phyloP scores from a whole-genome alignment of 2,888 invertebrate genomes.

The Agriopis marginaria region DNA sequence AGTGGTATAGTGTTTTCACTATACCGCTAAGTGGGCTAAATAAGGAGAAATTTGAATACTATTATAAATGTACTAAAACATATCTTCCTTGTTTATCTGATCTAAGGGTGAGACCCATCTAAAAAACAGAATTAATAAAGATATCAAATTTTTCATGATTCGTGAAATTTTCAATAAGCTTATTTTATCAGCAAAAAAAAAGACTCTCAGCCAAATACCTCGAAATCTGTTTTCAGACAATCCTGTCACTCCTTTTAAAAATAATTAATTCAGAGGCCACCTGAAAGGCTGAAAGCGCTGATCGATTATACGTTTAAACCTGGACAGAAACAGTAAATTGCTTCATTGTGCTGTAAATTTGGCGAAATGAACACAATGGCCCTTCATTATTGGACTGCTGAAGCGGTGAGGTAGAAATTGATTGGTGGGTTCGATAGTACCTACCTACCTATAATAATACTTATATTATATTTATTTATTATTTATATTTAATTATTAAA shows the following conservation, averaged over 20 bases:
- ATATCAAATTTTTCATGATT: no score
- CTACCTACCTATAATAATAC: no score
- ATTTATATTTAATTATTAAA: no score
- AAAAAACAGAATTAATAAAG: no score
- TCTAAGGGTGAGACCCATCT: no score
- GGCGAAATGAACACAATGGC: conserved; percentile 36
- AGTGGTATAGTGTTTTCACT: no score
- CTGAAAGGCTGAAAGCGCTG: conserved; percentile 33
- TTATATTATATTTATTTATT: no score
- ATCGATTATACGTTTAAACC: conserved; percentile 35
- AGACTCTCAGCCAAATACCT: neutral
- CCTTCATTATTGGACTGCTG: conserved; percentile 34
- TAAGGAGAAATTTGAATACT: no score
- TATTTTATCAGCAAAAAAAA: neutral
- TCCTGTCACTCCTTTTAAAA: conserved; percentile 17
- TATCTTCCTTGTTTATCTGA: no score
- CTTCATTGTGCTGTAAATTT: conserved; percentile 37
- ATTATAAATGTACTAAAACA: no score
- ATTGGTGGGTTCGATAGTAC: conserved; percentile 16
- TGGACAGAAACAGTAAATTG: conserved; percentile 36
- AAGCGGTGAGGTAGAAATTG: conserved; percentile 22
- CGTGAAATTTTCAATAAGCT: no score
- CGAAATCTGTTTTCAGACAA: neutral
- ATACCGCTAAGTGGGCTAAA: no score
- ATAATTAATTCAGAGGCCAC: conserved; percentile 21